Evolutionary conservation across 1,140 invertebrate species (phyloP).

Genomic region (Colletes gigas): DNA sequence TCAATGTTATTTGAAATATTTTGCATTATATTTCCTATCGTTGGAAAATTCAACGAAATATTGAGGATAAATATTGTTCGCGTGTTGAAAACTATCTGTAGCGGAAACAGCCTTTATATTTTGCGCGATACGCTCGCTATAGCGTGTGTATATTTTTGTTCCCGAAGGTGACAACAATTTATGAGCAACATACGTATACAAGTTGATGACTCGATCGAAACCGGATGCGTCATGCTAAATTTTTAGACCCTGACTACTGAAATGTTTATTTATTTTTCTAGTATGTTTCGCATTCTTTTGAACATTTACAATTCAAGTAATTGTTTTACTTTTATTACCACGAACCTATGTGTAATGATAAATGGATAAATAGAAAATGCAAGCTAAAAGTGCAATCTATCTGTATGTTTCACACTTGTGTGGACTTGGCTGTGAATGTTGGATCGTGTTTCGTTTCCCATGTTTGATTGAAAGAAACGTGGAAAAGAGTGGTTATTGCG

Average conservation of each 20-base stretch:
- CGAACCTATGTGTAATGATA: too few species aligned
- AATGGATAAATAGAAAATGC: too few species aligned
- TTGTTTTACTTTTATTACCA: too few species aligned
- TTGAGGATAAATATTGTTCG: too few species aligned
- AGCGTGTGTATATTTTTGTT: background rate
- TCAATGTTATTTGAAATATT: too few species aligned
- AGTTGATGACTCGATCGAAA: constrained; percentile 11
- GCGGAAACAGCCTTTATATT: too few species aligned
- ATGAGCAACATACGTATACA: background rate
- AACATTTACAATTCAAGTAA: too few species aligned
- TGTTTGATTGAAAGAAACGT: constrained; percentile 31
- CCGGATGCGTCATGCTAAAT: background rate
- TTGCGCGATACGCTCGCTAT: too few species aligned
- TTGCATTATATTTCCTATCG: too few species aligned
- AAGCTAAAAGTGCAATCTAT: background rate
- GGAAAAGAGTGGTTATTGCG: constrained; percentile 34
- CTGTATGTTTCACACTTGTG: background rate
- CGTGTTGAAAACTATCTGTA: too few species aligned
- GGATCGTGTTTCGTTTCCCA: constrained; percentile 20
- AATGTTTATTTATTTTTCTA: background rate
- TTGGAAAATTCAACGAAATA: too few species aligned
- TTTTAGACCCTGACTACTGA: background rate
- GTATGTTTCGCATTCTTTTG: too few species aligned
- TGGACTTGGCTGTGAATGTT: constrained; percentile 21
- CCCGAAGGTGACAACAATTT: constrained; percentile 11